Conservation (phyloP, 1,140 invertebrate genomes). For the Listronotus oregonensis region DNA sequence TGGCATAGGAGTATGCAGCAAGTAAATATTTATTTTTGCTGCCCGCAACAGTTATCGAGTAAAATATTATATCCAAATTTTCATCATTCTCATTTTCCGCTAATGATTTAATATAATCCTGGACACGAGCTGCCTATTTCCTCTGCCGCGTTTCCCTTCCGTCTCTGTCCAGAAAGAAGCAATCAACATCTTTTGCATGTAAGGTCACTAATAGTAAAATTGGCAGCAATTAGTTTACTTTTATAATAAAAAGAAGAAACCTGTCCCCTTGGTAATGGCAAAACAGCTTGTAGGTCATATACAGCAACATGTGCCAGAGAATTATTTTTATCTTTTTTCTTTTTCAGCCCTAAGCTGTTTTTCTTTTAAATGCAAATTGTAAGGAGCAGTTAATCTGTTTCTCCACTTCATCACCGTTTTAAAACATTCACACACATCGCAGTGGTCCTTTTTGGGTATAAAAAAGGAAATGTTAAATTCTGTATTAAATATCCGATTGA, state of each 20-base stretch:
- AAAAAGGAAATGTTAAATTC: slow-evolving; percentile 53
- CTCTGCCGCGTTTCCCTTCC: too few relatives aligned
- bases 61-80: too few relatives aligned
- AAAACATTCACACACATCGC: slow-evolving; percentile 50
- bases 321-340: slow-evolving; percentile 45
- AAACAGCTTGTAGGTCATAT: slow-evolving; percentile 43
- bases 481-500: slow-evolving; percentile 44
- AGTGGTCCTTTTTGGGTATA: slow-evolving; percentile 55
- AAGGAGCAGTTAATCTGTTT: slow-evolving; percentile 38
- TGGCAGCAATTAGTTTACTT: too few relatives aligned
- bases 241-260: slow-evolving; percentile 51
- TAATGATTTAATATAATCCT: too few relatives aligned
- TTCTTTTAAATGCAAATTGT: slow-evolving; percentile 47
- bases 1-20: too few relatives aligned
- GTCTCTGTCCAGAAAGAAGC: too few relatives aligned
- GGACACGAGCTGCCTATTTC: too few relatives aligned
- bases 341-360: slow-evolving; percentile 44
- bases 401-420: slow-evolving; percentile 46
- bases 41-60: too few relatives aligned
- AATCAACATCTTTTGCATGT: too few relatives aligned
- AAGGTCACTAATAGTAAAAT: neutral
- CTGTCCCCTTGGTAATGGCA: slow-evolving; percentile 49
- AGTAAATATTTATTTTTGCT: too few relatives aligned
- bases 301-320: neutral
- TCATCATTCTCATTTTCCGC: too few relatives aligned